phyloP scores from a whole-genome alignment of 1,140 invertebrate species.

The Zaprionus camerounensis region DNA sequence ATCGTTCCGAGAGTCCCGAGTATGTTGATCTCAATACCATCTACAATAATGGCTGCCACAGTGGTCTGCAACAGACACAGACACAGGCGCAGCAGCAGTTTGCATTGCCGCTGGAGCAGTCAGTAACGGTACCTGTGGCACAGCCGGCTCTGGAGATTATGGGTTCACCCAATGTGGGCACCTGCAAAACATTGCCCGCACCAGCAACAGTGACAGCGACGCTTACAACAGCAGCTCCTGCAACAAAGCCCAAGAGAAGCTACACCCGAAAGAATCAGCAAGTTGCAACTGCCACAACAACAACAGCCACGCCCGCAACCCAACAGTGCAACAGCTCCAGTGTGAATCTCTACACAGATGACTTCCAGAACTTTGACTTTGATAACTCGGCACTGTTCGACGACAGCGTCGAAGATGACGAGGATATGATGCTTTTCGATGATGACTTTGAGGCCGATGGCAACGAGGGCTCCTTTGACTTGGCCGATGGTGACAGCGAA shows the following conservation, averaged over 20 bases:
- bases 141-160: conserved; percentile 47
- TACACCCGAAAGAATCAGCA: conserved; percentile 72
- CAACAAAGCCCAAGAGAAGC: conserved; percentile 62
- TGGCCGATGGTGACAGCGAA: conserved; percentile 69
- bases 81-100: conserved; percentile 45
- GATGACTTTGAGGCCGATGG: conserved; percentile 77
- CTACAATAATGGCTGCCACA: conserved; percentile 58
- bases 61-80: conserved; percentile 20
- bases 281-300: conserved; percentile 14
- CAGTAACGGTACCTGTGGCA: neutral
- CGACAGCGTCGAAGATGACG: conserved; percentile 78
- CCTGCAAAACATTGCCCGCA: conserved; percentile 61
- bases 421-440: conserved; percentile 73
- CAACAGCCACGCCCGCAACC: conserved; percentile 15
- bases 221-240: conserved; percentile 25
- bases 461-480: conserved; percentile 70
- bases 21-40: conserved; percentile 82
- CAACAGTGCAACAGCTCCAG: conserved; percentile 21
- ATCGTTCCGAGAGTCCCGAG: conserved; percentile 86
- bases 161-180: conserved; percentile 75
- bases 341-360: conserved; percentile 64
- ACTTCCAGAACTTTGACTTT: conserved; percentile 78
- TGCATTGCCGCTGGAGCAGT: conserved; percentile 44
- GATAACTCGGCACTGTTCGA: conserved; percentile 74
- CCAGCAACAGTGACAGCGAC: conserved; percentile 1